These are phyloP conservation scores for Mustela nigripes DNA, from an alignment of 2,113 vertebrate genomes.

Conservation along the genomic window DNA sequence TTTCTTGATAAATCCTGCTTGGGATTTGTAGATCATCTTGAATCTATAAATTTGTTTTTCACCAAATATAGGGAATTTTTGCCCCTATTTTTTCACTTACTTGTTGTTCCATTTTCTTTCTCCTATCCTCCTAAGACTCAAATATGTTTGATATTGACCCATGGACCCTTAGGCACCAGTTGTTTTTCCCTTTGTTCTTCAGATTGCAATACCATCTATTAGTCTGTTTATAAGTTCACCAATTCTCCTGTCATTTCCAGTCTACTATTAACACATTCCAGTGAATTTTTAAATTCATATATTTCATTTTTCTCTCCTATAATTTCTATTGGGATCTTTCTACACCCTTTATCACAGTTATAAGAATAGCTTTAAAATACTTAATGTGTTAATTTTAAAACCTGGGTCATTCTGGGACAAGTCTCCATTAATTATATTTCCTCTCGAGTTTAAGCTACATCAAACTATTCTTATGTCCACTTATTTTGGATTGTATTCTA, in stretches of 20 bases:
- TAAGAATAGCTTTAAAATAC: not conserved
- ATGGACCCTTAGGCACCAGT: not conserved
- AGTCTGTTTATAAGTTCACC: not conserved
- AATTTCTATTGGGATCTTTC: not conserved
- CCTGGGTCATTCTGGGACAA: not conserved
- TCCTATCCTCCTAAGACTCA: not conserved
- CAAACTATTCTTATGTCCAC: not conserved
- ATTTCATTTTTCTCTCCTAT: not conserved
- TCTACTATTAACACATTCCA: not conserved
- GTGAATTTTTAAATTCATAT: not conserved
- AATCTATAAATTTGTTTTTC: not conserved
- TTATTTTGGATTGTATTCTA: not conserved
- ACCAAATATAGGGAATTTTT: not conserved
- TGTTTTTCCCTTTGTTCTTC: not conserved
- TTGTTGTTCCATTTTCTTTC: not conserved
- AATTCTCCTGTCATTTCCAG: not conserved
- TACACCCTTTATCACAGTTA: not conserved
- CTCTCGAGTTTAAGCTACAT: not conserved
- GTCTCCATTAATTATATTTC: not conserved
- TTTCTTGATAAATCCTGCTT: not conserved
- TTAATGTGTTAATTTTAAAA: conserved; percentile 33
- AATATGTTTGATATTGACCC: not conserved
- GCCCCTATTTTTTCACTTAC: not conserved
- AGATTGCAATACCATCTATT: not conserved
- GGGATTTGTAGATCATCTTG: not conserved